Percentiles rank a stretch among this genome's conserved stretches.
phyloP scores from a whole-genome alignment of 2,113 vertebrate species.

The Nanorana parkeri region DNA sequence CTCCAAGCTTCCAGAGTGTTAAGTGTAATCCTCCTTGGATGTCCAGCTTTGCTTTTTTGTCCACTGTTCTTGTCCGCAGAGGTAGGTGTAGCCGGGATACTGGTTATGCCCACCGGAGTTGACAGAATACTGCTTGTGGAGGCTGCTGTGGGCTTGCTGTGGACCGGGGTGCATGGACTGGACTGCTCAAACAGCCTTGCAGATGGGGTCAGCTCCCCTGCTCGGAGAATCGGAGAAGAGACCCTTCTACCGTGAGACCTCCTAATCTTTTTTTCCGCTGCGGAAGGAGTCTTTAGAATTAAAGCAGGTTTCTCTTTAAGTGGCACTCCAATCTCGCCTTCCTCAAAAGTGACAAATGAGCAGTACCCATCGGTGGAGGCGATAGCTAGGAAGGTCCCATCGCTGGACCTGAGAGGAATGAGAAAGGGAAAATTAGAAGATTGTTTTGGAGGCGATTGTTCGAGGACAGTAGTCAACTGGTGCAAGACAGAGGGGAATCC shows the following conservation, averaged over 20 bases:
- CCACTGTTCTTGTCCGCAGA: constrained; percentile 75
- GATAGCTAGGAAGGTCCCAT: constrained; percentile 91
- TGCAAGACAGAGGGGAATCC: too few relatives aligned
- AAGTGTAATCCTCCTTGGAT: constrained; percentile 85
- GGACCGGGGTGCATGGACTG: constrained; percentile 62
- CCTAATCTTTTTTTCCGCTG: constrained; percentile 84
- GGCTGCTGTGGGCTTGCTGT: constrained; percentile 19
- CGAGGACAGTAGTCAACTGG: too few relatives aligned
- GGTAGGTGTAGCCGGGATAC: constrained; percentile 41
- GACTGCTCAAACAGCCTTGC: constrained; percentile 62
- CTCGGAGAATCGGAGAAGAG: constrained; percentile 63
- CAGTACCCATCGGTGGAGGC: constrained; percentile 98
- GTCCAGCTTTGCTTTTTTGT: constrained; percentile 69
- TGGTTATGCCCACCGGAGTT: constrained; percentile 50
- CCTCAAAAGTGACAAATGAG: constrained; percentile 91
- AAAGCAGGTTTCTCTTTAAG: constrained; percentile 87
- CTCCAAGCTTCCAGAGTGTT: constrained; percentile 92
- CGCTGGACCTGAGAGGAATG: constrained; percentile 80
- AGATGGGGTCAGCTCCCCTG: constrained; percentile 62
- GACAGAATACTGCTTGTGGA: constrained; percentile 53
- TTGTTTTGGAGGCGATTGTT: too few relatives aligned
- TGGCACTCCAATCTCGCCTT: constrained; percentile 85
- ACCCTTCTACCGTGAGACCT: constrained; percentile 64
- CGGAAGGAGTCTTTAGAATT: constrained; percentile 69
- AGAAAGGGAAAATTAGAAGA: background rate